A percentile compares a stretch with the other conserved stretches of the same genome.
Conservation (phyloP, 2,797 vertebrate species). For the Todus mexicanus region DNA sequence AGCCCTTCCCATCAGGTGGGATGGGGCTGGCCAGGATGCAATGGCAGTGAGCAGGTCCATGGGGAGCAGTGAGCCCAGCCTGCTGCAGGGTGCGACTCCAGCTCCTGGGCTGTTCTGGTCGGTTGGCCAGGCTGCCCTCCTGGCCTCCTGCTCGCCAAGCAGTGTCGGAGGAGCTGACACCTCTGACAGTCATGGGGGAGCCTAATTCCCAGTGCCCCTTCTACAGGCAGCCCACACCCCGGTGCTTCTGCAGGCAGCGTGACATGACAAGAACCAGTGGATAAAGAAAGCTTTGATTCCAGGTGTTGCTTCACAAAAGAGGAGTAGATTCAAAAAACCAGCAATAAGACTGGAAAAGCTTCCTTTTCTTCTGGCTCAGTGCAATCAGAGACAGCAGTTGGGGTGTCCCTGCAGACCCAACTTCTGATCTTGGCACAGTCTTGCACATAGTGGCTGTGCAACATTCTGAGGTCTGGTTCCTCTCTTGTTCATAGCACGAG, state of each 20-base stretch:
- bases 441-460: neutral
- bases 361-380: neutral
- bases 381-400: neutral
- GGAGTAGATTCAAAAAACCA: neutral
- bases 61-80: neutral
- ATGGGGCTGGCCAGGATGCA: neutral
- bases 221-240: too few species aligned
- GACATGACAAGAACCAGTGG: neutral
- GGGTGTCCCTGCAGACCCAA: neutral
- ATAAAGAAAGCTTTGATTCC: neutral
- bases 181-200: neutral
- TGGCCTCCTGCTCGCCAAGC: neutral
- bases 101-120: neutral
- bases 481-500: neutral
- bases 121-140: neutral
- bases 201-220: neutral
- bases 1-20: neutral
- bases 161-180: neutral
- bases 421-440: neutral
- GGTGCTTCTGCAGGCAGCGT: neutral
- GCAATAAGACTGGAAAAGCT: neutral
- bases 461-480: neutral
- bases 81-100: fast-evolving
- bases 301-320: neutral
- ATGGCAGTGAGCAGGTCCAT: neutral